Evolutionary conservation across 2,113 vertebrate species (phyloP).

Genomic region (Holacanthus passer): DNA sequence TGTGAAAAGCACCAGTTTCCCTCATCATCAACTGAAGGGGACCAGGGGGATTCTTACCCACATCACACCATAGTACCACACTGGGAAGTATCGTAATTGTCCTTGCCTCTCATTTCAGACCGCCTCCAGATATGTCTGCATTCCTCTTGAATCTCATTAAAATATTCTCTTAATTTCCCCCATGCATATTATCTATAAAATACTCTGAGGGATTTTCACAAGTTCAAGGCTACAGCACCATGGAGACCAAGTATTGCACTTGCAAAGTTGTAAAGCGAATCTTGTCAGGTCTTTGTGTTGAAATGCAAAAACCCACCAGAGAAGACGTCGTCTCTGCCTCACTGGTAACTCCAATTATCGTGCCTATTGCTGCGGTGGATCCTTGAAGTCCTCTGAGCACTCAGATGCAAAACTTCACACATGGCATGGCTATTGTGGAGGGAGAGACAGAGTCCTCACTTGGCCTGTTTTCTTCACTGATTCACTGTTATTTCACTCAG

Average conservation of each 20-base stretch:
- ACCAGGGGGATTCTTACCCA: constrained; percentile 49
- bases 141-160: constrained; percentile 76
- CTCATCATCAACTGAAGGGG: constrained; percentile 58
- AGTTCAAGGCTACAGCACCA: constrained; percentile 64
- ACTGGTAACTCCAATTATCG: constrained; percentile 44
- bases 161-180: constrained; percentile 69
- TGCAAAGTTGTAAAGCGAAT: constrained; percentile 46
- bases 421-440: constrained; percentile 16
- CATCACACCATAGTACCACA: constrained; percentile 29
- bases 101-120: constrained; percentile 59
- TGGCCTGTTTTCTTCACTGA: constrained; percentile 26
- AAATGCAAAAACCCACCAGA: constrained; percentile 51
- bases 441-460: constrained; percentile 7
- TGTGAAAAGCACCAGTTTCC: constrained; percentile 34
- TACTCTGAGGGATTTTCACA: constrained; percentile 62
- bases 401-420: constrained; percentile 39
- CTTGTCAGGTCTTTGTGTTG: constrained; percentile 29
- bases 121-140: constrained; percentile 74
- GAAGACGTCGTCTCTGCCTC: constrained; percentile 36
- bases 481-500: constrained; percentile 33
- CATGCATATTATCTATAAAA: constrained; percentile 67
- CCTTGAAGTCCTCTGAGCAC: constrained; percentile 45
- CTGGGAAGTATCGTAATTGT: constrained; percentile 65
- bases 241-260: constrained; percentile 35
- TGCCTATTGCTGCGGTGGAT: constrained; percentile 27